Evolutionary conservation across 2,888 invertebrate species (phyloP), one percentile per base, ranked within the genome.

Genomic region (Phengaris alcon): DNA sequence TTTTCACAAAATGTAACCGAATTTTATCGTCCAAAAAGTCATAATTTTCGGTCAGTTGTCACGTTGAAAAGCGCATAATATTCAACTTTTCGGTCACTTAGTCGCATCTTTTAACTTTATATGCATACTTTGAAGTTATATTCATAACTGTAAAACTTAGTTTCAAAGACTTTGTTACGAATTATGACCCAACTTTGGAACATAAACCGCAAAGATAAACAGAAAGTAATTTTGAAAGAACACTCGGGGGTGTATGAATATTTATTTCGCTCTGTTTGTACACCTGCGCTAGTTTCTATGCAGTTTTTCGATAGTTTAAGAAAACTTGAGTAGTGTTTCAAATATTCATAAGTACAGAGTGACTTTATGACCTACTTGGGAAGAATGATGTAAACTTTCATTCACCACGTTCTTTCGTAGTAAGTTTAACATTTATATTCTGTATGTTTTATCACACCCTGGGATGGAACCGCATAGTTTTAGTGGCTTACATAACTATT

Each of bases 221-320:
- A 76, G 77, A 76, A 77, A 78, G 79, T 77, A 75, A 78, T 77
- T 78, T 75, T 79, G 75, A 77, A 77, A 79, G 78, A 76, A 75
- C 79, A 77, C 78, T 78, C 78, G 75, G 76, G 78, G 75, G 76
- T 75, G 76, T 75, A 82, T 80, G 82, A 80, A 82, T 83, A 82
- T 80, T 84, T 83, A 83, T 84, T 82, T 81, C 79, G 81, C 82
- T 80, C 79, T 80, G 80, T 80, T 80, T 79, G 81, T 80, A 78
- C 82, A 83, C 82, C 82, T 84, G 81, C 78, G 74, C 73, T 77
- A 77, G 79, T 80, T 82, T 81, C 22, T 80, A 82, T 82, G 80
- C 81, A 82, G 81, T 82, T 83, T 81, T 82, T 80, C 82, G 80
- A 80, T 82, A 80, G 78, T 80, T 79, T 77, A 80, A 78, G 77